Evolutionary conservation across 2,888 invertebrate species (phyloP), one percentile per base, ranked within the genome.

Genomic region (Diploptera punctata): DNA sequence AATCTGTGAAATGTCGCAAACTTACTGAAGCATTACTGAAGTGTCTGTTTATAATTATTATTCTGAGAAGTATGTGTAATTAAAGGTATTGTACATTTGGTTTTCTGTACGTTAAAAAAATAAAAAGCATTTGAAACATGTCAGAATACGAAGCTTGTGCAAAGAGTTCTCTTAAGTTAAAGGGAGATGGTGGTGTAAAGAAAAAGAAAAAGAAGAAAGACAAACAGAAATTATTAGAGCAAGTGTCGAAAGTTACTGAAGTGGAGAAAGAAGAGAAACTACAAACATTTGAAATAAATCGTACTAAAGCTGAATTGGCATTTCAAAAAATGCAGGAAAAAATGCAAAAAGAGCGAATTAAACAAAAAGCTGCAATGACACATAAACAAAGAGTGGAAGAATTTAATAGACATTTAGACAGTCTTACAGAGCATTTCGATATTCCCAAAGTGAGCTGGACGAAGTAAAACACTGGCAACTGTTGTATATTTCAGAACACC

Each of bases 361-460:
- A 94, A 81, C 94, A 97, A 77, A 97, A 95, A 82, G 98, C 98
- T 0, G 91, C 93, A 67, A 96, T 95, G 87, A 97, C 97, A 0
- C 98, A 98, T 81, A 98, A 98, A 81, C 96, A 98, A 81, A 86
- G 97, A 76, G 98, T 98, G 4, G 97, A 98, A 82, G 97, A 97
- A 80, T 98, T 98, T 81, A 98, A 98, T 82, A 92, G 95, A 78
- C 96, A 98, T 80, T 84, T 98, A 77, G 98, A 98, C 80, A 93
- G 93, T 75, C 85, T 98, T 4, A 97, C 98, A 0, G 98, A 98
- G 82, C 98, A 98, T 86, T 98, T 98, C 83, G 98, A 98, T 83
- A 98, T 98, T 80, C 98, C 98, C 0, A 98, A 98, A 90, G 98
- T 98, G 75, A 97, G 97, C 77, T 98, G 98, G 98, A 98, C 98